Percentiles rank a stretch among this genome's conserved stretches.
Evolutionary conservation across 2,797 vertebrate genomes (phyloP).

Genomic region (Poecilia gillii): DNA sequence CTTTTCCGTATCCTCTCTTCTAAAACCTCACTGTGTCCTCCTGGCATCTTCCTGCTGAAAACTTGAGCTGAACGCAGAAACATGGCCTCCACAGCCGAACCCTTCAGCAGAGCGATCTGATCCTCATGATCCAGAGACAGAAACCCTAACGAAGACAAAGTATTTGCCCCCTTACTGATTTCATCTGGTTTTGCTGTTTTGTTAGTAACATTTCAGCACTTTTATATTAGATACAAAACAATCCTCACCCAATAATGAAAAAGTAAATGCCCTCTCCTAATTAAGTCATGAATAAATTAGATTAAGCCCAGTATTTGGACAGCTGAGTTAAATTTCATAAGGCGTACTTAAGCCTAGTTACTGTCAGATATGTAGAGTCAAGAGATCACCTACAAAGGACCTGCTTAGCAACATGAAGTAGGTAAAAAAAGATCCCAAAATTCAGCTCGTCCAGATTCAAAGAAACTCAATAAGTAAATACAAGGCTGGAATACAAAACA

Average conservation of each 20-base stretch:
- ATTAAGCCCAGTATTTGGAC: not conserved
- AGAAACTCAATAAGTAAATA: not conserved
- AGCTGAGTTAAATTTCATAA: not conserved
- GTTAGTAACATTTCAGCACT: not conserved
- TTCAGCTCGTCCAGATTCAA: not conserved
- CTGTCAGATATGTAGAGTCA: not conserved
- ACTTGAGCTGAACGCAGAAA: conserved; percentile 96
- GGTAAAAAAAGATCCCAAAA: not conserved
- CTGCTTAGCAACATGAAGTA: not conserved
- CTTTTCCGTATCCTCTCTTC: conserved; percentile 95
- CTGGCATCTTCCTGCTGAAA: conserved; percentile 90
- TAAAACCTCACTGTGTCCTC: conserved; percentile 86
- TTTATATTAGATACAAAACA: not conserved
- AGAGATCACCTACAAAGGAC: not conserved
- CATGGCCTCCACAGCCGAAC: conserved; percentile 98
- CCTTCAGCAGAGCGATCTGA: conserved; percentile 97
- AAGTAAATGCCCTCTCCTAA: not conserved
- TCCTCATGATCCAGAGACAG: conserved; percentile 95
- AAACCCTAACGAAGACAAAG: conserved; percentile 83
- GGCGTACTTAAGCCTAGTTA: not conserved
- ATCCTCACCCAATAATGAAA: not conserved
- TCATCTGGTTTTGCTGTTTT: not conserved
- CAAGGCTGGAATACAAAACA: not conserved
- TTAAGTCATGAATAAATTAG: not conserved
- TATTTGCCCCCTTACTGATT: not conserved